A percentile compares a stretch with the other conserved stretches of the same genome.
Conservation (phyloP, 2,888 invertebrate genomes). For the Cheilosia vulpina region DNA sequence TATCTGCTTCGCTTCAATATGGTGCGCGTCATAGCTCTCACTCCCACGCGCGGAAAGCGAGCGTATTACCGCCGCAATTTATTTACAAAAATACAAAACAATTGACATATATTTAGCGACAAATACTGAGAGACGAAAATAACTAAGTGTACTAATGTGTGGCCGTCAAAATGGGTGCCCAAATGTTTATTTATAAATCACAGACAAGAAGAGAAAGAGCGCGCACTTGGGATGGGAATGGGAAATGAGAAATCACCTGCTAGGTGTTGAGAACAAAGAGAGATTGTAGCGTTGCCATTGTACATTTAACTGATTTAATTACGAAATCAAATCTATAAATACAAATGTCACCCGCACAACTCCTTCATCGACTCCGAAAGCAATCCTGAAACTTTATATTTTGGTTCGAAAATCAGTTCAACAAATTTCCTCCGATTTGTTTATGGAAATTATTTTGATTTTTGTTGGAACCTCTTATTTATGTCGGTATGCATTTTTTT, state of each 20-base stretch:
- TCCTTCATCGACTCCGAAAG: neutral
- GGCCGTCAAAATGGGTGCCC: constrained; percentile 28
- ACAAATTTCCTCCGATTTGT: constrained; percentile 5
- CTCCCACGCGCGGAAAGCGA: constrained; percentile 34
- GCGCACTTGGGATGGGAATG: neutral
- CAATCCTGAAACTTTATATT: neutral
- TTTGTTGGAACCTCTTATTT: neutral
- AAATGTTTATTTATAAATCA: constrained; percentile 43
- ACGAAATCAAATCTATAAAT: neutral
- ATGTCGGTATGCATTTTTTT: neutral
- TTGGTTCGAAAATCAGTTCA: neutral
- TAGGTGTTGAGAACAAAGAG: constrained; percentile 42
- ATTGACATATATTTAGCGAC: constrained; percentile 49
- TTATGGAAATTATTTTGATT: constrained; percentile 15
- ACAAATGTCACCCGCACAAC: neutral
- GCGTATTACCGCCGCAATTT: constrained; percentile 24
- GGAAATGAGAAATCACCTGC: constrained; percentile 8
- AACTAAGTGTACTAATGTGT: constrained; percentile 39
- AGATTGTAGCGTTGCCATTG: neutral
- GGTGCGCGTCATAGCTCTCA: constrained; percentile 11
- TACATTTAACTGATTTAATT: neutral
- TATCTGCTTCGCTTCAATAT: constrained; percentile 17
- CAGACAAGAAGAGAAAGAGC: constrained; percentile 12
- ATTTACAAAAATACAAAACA: constrained; percentile 37
- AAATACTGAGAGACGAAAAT: constrained; percentile 31